Base-by-base conservation (phyloP, 2,888 invertebrate genomes). In the Chaetoderma sp. region DNA sequence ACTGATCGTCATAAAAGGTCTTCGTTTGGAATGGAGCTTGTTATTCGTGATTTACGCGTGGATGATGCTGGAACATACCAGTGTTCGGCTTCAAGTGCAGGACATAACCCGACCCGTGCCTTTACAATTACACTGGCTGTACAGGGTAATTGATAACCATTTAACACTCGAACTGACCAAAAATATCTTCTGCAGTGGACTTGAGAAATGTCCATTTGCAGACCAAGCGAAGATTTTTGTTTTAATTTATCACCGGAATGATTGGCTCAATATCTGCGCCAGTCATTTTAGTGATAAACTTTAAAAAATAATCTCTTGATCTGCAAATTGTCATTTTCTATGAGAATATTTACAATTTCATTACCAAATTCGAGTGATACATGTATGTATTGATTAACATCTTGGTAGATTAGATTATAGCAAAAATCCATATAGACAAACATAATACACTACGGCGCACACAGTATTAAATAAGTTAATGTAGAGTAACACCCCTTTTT, bases 31-130 rank as follows among this genome's bases (percentile, higher is more conserved):
- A 97, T 97, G 88, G 95, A 96, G 42, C 88, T 99, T 74, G 89
- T 73, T 18, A 80, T 85, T 18, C 63, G 71, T 21, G 57, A 79
- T 25, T 60, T 83, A 3, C 69, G 75, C 54, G 68, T 73, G 52
- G 93, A 94, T 59, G 98, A 99, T 86, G 91, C 92, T 82, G 98
- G 98, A 67, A 89, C 90, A 6, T 99, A 99, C 86, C 94, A 95
- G 5, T 99, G 99, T 86, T 94, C 82, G 61, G 85, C 85, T 4
- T 77, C 77, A 50, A 86, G 84, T 65, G 74, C 77, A 25, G 75
- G 77, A 33, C 70, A 78, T 0, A 58, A 69, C 13, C 68, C 73
- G 33, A 80, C 86, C 32, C 78, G 83, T 39, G 81, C 83, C 64
- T 77, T 85, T 59, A 81, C 82, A 0, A 85, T 88, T 72, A 78